These are phyloP conservation scores for Neomorphus geoffroyi DNA, from an alignment of 2,797 vertebrate species.

Conservation along the genomic window DNA sequence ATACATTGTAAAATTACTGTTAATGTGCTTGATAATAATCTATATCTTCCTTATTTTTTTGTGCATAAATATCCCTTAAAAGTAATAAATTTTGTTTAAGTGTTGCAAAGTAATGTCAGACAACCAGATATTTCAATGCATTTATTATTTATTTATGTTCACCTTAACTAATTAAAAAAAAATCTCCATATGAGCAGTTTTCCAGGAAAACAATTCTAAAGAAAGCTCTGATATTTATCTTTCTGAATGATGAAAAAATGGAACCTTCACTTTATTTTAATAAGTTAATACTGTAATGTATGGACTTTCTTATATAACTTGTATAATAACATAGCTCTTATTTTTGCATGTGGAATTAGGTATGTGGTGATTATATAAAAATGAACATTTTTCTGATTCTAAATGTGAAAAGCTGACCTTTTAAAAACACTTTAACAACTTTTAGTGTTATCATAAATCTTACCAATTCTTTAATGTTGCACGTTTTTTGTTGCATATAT, in stretches of 20 bases:
- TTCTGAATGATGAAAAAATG: neutral
- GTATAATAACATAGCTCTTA: conserved; percentile 20
- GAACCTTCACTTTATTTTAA: neutral
- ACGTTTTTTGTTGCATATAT: conserved; percentile 47
- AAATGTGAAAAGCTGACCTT: conserved; percentile 67
- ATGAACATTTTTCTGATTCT: conserved; percentile 49
- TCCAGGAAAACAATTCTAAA: neutral
- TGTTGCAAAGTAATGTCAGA: neutral
- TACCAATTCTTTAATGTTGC: conserved; percentile 58
- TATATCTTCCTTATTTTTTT: neutral
- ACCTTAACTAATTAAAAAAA: neutral
- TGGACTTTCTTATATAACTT: neutral
- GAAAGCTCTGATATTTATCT: neutral
- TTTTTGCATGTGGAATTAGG: conserved; percentile 15
- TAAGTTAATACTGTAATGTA: neutral
- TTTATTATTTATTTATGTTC: conserved; percentile 23
- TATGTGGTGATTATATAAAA: conserved; percentile 37
- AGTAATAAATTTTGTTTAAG: neutral
- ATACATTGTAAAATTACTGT: neutral
- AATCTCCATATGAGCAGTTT: neutral
- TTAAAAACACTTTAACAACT: conserved; percentile 58
- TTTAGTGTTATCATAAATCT: conserved; percentile 62
- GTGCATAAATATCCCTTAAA: neutral
- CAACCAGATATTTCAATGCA: neutral
- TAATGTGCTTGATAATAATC: neutral